Base-by-base conservation (phyloP, 2,888 invertebrate species). In the Drosophila mimetica region DNA sequence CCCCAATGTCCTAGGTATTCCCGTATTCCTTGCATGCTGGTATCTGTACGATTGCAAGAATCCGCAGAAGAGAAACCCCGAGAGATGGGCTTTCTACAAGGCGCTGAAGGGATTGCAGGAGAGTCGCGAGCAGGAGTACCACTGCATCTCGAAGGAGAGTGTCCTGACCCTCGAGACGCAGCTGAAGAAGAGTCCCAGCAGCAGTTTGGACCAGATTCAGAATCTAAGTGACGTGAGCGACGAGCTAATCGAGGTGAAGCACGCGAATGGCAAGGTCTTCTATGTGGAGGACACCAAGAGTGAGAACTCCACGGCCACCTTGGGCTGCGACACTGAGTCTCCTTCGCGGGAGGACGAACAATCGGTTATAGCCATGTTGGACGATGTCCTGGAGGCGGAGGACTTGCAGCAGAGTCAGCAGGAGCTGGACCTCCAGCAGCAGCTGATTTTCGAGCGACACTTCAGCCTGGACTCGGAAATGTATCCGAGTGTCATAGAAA, bases 321-420 rank as follows among this genome's bases (percentile, higher is more conserved):
- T 73, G 14, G 66, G 50, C 25, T 58, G 14, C 44, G 16, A 44
- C 9, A 9, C 55, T 25, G 73, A 73, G 2, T 48, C 67, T 0
- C 71, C 76, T 8, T 53, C 73, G 2, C 50, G 52, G 8, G 90
- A 89, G 22, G 91, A 91, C 37, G 89, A 89, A 16, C 88, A 86
- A 36, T 88, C 88, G 0, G 91, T 89, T 1, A 85, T 91, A 37
- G 91, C 90, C 18, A 85, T 91, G 76, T 51, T 91, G 16, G 91
- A 91, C 52, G 88, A 91, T 79, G 86, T 91, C 4, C 78, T 91
- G 0, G 84, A 91, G 28, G 87, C 84, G 0, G 89, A 90, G 61
- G 91, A 91, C 5, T 65, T 66, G 1, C 75, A 75, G 5, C 75
- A 76, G 22, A 53, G 51, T 6, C 60, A 67, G 9, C 60, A 74